phyloP scores from a whole-genome alignment of 2,113 vertebrate genomes.

The Melanocharis versteri region DNA sequence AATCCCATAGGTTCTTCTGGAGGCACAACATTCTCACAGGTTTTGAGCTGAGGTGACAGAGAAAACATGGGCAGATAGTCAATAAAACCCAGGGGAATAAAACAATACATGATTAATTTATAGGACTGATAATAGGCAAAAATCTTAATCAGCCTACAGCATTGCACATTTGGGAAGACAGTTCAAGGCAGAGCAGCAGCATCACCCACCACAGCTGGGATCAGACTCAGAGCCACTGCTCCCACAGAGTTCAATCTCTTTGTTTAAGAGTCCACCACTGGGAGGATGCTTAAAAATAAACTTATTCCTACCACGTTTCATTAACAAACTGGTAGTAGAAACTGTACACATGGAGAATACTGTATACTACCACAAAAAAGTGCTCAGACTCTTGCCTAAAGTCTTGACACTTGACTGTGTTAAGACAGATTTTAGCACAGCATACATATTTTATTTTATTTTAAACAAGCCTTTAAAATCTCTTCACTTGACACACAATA shows the following conservation, averaged over 20 bases:
- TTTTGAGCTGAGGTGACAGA: not conserved
- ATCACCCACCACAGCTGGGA: not conserved
- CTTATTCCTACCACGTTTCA: not conserved
- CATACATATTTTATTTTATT: not conserved
- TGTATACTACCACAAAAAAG: not conserved
- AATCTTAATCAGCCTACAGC: not conserved
- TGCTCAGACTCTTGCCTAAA: not conserved
- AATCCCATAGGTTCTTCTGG: not conserved
- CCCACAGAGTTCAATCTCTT: not conserved
- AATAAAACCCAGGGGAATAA: not conserved
- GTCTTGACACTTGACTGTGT: not conserved
- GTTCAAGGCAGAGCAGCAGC: not conserved
- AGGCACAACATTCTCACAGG: not conserved
- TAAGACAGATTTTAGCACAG: not conserved
- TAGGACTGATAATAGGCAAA: not conserved
- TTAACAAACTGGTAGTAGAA: not conserved
- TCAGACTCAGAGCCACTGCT: not conserved
- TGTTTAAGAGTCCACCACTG: not conserved
- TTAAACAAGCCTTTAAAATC: not conserved
- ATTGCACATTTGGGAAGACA: not conserved
- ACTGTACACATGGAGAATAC: not conserved
- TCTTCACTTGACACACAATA: not conserved
- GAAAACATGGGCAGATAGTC: not conserved
- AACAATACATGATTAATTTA: not conserved
- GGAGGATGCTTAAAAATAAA: not conserved